Base-by-base conservation (phyloP, 2,113 vertebrate genomes). In the Rhea americana region DNA sequence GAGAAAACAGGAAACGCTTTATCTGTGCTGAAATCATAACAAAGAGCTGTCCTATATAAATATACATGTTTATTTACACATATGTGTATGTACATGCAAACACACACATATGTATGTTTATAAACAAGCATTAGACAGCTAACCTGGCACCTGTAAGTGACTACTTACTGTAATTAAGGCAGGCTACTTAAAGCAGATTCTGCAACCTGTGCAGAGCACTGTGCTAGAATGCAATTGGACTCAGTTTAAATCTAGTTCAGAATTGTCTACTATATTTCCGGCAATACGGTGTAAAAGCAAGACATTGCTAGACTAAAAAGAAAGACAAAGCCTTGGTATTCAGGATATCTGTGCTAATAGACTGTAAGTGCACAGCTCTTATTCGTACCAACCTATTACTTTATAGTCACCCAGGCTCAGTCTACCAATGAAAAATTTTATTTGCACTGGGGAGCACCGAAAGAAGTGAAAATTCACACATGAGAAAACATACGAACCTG, bases 321-420 rank as follows among this genome's bases (percentile, higher is more conserved):
- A 70, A 88, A 66, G 35, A 10, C 26, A 87, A 82, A 41, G 2
- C 6, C 5, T 39, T 58, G 16, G 15, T 30, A 35, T 56, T 48
- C 16, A 32, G 25, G 10, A 1, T 32, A 59, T 39, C 56, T 67
- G 15, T 19, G 35, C 10, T 32, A 56, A 41, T 4, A 19, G 14
- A 61, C 24, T 6, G 70, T 7, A 11, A 0, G 3, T 13, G 17
- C 0, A 1, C 45, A 13, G 7, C 45, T 91, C 55, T 61, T 59
- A 84, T 74, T 79, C 25, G 15, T 9, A 53, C 5, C 11, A 79
- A 30, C 5, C 5, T 21, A 12, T 7, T 43, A 21, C 18, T 85
- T 75, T n/a, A 62, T 17, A 43, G 32, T 13, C 43, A 93, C 30
- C 21, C 7, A 50, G 2, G 4, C 22, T 67, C 17, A 76, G 2